phyloP scores from a whole-genome alignment of 2,113 vertebrate species.

The Psilopsiagon aurifrons region DNA sequence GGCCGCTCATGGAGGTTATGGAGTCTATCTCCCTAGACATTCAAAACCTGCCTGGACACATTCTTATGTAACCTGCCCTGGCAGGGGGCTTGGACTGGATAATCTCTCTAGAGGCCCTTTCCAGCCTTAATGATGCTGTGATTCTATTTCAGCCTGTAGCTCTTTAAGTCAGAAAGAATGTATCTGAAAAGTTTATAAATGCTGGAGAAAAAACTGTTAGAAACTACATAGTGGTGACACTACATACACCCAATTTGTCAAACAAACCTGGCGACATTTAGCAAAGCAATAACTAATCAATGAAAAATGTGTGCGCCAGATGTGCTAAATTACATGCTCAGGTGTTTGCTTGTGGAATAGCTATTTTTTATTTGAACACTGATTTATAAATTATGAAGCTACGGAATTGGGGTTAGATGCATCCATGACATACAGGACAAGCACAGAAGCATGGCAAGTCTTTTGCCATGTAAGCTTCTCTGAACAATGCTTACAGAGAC shows the following conservation, averaged over 20 bases:
- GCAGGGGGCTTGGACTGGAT: neutral
- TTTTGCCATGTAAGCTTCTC: neutral
- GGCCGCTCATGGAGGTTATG: neutral
- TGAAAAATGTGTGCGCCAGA: neutral
- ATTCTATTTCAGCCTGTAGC: neutral
- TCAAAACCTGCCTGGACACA: neutral
- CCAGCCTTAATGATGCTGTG: neutral
- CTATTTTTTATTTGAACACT: neutral
- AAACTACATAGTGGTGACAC: neutral
- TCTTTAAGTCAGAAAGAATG: constrained; percentile 8
- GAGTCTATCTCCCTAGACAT: neutral
- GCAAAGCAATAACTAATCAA: neutral
- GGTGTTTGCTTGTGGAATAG: neutral
- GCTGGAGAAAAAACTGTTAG: neutral
- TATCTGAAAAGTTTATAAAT: constrained; percentile 13
- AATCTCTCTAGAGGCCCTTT: neutral
- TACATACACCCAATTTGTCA: neutral
- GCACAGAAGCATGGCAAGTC: neutral
- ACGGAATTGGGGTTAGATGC: fast-evolving
- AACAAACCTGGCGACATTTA: neutral
- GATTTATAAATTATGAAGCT: neutral
- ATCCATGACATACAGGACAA: neutral
- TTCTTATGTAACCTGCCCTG: neutral
- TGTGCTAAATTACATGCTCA: neutral
- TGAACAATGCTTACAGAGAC: neutral